Percentiles rank a stretch among this genome's conserved stretches.
Conservation (phyloP, 2,888 invertebrate genomes). For the Monoplex corrugatus region DNA sequence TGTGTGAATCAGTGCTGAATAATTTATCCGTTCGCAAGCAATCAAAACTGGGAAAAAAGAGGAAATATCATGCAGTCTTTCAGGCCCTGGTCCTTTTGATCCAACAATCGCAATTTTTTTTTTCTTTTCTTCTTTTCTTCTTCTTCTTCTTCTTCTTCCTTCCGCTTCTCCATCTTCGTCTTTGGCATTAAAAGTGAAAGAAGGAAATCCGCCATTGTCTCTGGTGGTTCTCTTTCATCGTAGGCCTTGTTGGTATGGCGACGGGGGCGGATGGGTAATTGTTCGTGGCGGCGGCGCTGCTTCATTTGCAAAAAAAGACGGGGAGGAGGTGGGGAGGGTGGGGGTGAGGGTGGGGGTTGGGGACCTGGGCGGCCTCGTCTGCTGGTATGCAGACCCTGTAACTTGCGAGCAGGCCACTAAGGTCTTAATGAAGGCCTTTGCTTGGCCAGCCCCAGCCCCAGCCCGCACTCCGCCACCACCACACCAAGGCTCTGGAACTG, state of each 20-base stretch:
- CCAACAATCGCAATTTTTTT: background rate
- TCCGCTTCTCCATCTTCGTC: background rate
- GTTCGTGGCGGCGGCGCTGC: slow-evolving; percentile 28
- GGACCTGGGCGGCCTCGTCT: background rate
- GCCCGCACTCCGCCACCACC: background rate
- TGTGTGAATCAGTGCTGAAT: no score
- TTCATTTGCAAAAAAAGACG: background rate
- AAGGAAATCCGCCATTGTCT: slow-evolving; percentile 36
- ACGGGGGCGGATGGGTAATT: slow-evolving; percentile 8
- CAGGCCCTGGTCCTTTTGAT: background rate
- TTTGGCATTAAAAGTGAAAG: background rate
- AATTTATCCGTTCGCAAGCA: no score
- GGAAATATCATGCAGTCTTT: background rate
- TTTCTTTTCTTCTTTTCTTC: background rate
- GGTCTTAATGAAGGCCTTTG: background rate
- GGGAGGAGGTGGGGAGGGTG: background rate
- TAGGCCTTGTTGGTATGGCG: background rate
- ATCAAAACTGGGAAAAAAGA: no score
- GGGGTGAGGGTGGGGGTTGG: background rate
- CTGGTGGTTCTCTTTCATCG: background rate
- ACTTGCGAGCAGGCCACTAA: no score
- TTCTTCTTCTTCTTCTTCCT: background rate
- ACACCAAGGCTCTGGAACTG: background rate
- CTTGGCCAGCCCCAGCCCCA: background rate
- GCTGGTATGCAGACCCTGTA: background rate